Conservation (phyloP, 1,140 invertebrate species). For the Drosophila arizonae region DNA sequence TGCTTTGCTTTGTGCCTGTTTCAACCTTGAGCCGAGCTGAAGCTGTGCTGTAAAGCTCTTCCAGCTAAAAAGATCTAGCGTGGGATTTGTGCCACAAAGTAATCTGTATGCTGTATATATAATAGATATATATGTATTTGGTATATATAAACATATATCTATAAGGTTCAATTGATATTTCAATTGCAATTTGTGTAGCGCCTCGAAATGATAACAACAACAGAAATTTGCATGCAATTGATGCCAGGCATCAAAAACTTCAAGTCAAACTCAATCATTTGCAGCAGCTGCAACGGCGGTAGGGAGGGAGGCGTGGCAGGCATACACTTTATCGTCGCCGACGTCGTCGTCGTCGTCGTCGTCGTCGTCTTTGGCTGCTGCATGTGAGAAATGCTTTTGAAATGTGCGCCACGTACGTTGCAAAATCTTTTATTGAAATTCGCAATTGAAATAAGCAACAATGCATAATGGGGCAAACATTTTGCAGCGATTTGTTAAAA, state of each 20-base stretch:
- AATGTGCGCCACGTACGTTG: conserved; percentile 70
- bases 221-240: conserved; percentile 71
- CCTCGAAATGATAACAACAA: conserved; percentile 55
- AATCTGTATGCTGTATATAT: background rate
- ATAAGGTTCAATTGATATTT: conserved; percentile 47
- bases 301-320: background rate
- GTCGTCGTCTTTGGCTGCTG: conserved; percentile 33
- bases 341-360: no score
- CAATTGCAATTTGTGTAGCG: conserved; percentile 55
- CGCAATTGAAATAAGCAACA: conserved; percentile 50
- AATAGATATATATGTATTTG: background rate
- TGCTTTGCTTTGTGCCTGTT: conserved; percentile 10
- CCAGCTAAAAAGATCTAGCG: conserved; percentile 7
- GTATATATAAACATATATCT: background rate
- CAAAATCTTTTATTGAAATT: conserved; percentile 54
- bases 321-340: conserved; percentile 29
- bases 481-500: conserved; percentile 69
- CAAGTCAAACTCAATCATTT: conserved; percentile 63
- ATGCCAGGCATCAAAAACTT: conserved; percentile 57
- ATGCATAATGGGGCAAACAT: conserved; percentile 65
- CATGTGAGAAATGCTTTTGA: conserved; percentile 74
- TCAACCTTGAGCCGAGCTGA: conserved; percentile 7
- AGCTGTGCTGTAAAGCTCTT: background rate
- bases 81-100: background rate
- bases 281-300: conserved; percentile 27